These are phyloP conservation scores for Styela clava DNA, from an alignment of 23 tunicate species.

Conservation along the genomic window DNA sequence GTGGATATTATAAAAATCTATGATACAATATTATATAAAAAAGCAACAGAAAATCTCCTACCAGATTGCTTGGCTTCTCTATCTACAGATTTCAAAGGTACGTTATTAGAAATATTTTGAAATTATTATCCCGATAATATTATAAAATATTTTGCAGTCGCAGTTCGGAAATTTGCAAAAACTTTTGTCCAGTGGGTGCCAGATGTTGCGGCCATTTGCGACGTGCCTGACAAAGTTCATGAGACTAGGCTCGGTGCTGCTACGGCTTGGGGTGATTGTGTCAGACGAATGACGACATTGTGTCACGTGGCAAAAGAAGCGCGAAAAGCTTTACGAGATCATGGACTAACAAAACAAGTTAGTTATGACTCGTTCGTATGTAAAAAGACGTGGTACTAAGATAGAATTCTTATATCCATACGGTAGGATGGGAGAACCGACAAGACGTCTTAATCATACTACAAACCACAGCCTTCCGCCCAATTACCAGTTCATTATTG, in stretches of 20 bases:
- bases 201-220: slow-evolving; percentile 11
- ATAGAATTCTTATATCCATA: too few species aligned
- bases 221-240: slow-evolving; percentile 16
- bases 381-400: neutral
- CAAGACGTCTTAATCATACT: too few species aligned
- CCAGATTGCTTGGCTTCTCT: slow-evolving; percentile 79
- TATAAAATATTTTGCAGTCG: slow-evolving; percentile 24
- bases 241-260: slow-evolving; percentile 49
- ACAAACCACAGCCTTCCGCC: too few species aligned
- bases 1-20: slow-evolving; percentile 45
- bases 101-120: neutral
- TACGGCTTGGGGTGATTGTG: slow-evolving; percentile 64
- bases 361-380: neutral
- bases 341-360: slow-evolving; percentile 62
- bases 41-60: slow-evolving; percentile 51
- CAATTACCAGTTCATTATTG: too few species aligned
- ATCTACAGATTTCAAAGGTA: slow-evolving; percentile 84
- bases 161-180: slow-evolving; percentile 82
- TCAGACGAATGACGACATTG: slow-evolving; percentile 71
- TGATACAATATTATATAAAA: slow-evolving; percentile 73
- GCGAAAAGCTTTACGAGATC: slow-evolving; percentile 63
- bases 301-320: slow-evolving; percentile 96
- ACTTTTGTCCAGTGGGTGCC: slow-evolving; percentile 61
- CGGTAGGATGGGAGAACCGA: too few species aligned
- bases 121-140: neutral